phyloP scores from a whole-genome alignment of 2,797 vertebrate genomes.

The Fratercula arctica region DNA sequence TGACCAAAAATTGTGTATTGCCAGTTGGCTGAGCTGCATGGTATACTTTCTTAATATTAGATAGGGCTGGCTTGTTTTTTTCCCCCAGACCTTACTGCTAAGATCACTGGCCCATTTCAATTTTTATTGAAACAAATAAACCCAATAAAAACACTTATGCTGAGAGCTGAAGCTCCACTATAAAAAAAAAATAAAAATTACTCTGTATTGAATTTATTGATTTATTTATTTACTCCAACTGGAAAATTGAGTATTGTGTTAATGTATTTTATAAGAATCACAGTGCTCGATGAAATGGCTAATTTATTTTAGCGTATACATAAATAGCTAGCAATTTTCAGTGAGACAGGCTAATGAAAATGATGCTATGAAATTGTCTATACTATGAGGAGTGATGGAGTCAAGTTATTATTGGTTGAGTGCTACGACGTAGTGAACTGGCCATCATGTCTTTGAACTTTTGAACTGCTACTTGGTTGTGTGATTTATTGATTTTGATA shows the following conservation, averaged over 20 bases:
- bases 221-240: slow-evolving; percentile 86
- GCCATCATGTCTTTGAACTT: slow-evolving; percentile 85
- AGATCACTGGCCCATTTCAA: slow-evolving; percentile 77
- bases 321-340: slow-evolving; percentile 95
- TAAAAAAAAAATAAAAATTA: slow-evolving; percentile 73
- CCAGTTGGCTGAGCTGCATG: slow-evolving; percentile 30
- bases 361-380: slow-evolving; percentile 81
- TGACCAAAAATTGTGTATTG: slow-evolving; percentile 59
- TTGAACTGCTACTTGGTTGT: slow-evolving; percentile 82
- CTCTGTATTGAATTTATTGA: slow-evolving; percentile 81
- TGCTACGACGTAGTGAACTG: slow-evolving; percentile 77
- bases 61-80: slow-evolving; percentile 32
- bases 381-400: slow-evolving; percentile 79
- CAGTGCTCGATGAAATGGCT: slow-evolving; percentile 91
- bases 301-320: slow-evolving; percentile 90
- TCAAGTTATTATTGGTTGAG: slow-evolving; percentile 81
- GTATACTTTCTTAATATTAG: slow-evolving; percentile 55
- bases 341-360: slow-evolving; percentile 85
- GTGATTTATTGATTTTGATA: slow-evolving; percentile 84
- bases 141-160: slow-evolving; percentile 82
- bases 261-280: slow-evolving; percentile 86
- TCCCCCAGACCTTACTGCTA: slow-evolving; percentile 41
- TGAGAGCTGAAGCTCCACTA: slow-evolving; percentile 71
- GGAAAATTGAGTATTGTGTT: slow-evolving; percentile 83
- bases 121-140: slow-evolving; percentile 87